Evolutionary conservation across 2,888 invertebrate species (phyloP).

Genomic region (Aethes cnicana): DNA sequence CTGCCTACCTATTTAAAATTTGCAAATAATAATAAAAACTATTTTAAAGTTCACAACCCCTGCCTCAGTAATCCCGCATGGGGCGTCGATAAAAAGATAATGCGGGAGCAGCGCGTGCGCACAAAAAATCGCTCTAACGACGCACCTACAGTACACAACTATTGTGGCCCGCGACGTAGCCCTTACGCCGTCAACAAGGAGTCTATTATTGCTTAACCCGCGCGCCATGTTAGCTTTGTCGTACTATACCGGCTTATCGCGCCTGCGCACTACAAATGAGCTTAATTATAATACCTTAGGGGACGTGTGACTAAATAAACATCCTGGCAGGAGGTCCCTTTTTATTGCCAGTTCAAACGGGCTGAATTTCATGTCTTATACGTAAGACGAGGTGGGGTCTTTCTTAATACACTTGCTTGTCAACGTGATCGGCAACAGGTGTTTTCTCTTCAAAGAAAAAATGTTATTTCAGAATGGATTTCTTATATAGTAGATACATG

Average conservation of each 20-base stretch:
- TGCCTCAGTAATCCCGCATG: conserved; percentile 72
- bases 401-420: too few relatives aligned
- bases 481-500: too few relatives aligned
- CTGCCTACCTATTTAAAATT: too few relatives aligned
- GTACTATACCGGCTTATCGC: conserved; percentile 64
- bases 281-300: conserved; percentile 77
- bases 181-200: too few relatives aligned
- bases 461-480: too few relatives aligned
- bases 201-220: too few relatives aligned
- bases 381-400: too few relatives aligned
- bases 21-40: not conserved
- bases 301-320: conserved; percentile 66
- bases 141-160: conserved; percentile 62
- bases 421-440: too few relatives aligned
- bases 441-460: too few relatives aligned
- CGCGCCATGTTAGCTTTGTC: too few relatives aligned
- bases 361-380: not conserved
- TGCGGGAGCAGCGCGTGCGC: conserved; percentile 78
- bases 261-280: conserved; percentile 79
- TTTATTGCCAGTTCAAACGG: conserved; percentile 63
- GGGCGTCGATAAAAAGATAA: conserved; percentile 82
- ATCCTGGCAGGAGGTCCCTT: conserved; percentile 69
- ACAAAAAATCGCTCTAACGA: conserved; percentile 72
- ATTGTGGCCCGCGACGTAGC: too few relatives aligned
- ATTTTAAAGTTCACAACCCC: conserved; percentile 48